A percentile compares a stretch with the other conserved stretches of the same genome.
Evolutionary conservation across 2,888 invertebrate species (phyloP).

Genomic region (Eupeodes luniger): DNA sequence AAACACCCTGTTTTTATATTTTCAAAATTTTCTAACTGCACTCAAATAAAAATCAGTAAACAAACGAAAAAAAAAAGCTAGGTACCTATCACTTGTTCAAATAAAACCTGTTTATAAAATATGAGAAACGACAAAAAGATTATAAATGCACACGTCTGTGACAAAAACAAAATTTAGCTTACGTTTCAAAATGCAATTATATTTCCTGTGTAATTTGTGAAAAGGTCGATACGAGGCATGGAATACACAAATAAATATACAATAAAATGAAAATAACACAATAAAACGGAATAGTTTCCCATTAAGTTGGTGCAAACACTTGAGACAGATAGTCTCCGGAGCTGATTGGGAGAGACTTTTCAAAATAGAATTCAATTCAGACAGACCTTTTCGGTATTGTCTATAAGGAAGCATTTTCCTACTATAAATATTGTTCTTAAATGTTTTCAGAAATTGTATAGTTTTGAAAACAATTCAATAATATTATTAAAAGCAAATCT

Average conservation of each 20-base stretch:
- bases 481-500: no score
- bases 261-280: not conserved
- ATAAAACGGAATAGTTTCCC: not conserved
- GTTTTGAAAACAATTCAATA: no score
- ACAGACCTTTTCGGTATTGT: no score
- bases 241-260: not conserved
- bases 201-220: not conserved
- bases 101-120: not conserved
- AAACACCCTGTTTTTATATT: not conserved
- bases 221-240: not conserved
- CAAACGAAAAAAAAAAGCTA: no score
- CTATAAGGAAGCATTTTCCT: no score
- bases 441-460: no score
- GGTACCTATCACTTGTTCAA: not conserved
- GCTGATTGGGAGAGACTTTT: no score
- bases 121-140: not conserved
- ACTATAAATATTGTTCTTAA: no score
- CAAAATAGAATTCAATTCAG: no score
- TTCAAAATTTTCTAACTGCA: not conserved
- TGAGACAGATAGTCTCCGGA: no score
- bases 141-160: not conserved
- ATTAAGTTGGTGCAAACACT: no score
- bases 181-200: not conserved
- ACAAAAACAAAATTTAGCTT: not conserved
- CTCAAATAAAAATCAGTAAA: not conserved